Base-by-base conservation (phyloP, 2,888 invertebrate genomes). In the Metalampra italica region DNA sequence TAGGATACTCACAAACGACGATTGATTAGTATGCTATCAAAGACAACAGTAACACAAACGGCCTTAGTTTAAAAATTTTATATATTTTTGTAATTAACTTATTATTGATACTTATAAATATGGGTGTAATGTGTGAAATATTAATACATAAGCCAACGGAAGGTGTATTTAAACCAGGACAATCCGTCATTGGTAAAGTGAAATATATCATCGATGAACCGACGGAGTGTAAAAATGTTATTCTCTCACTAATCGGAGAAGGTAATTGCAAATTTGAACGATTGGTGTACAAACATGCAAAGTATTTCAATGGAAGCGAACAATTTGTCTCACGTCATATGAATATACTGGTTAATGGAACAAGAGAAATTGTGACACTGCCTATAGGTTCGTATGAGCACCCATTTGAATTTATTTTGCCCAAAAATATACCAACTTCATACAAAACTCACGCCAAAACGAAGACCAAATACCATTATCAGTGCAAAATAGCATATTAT, bases 351-450 rank as follows among this genome's bases (percentile, higher is more conserved):
- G 58, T 34, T 4, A 45, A 22, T 3, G 5, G 2, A n/a, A 1
- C 13, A 22, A n/a, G 1, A 22, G 29, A 45, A 36, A 11, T 1
- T 8, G n/a, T 29, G n/a, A 5, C 5, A 22, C 3, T 45, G 29
- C 41, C 41, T n/a, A 30, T 38, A 9, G 62, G 61, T 29, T 41
- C 47, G 0, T 54, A 60, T 29, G 56, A 59, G 32, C 45, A 40
- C 30, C 46, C 52, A 7, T 65, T 68, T 37, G 42, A 41, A n/a
- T 66, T 66, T 37, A 8, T 44, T 5, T 43, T 68, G 9, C 68
- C 66, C 4, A 41, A 49, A 8, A 50, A 61, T 13, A 58, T 67
- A 39, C 69, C 69, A 8, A 53, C 67, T 7, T 55, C 64, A 1
- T 64, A 59, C 42, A 54, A 57, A 40, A 53, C 60, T 14, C 38